Evolutionary conservation across 2,797 vertebrate genomes (phyloP).

Genomic region (Manis pentadactyla): DNA sequence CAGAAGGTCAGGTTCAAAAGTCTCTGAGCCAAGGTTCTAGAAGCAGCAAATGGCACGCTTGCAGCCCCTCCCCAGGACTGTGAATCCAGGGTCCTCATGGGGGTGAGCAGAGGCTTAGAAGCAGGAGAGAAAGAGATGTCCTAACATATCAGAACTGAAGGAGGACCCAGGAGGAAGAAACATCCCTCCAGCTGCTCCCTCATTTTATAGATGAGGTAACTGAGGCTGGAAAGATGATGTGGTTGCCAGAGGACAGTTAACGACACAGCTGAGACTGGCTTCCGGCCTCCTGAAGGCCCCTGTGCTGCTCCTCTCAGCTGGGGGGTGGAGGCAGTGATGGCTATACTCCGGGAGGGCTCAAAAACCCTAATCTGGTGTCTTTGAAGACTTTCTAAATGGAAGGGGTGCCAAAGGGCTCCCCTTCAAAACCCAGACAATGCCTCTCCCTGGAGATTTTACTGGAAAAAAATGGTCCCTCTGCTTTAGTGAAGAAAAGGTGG

Average conservation of each 20-base stretch:
- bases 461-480: background rate
- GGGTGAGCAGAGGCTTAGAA: too few species aligned
- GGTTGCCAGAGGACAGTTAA: background rate
- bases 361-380: background rate
- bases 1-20: background rate
- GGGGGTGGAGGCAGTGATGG: background rate
- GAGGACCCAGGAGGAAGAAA: background rate
- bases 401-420: background rate
- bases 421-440: background rate
- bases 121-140: background rate
- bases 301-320: background rate
- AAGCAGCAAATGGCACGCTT: rapidly evolving
- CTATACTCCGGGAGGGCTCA: background rate
- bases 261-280: background rate
- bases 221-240: background rate
- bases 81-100: background rate
- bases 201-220: background rate
- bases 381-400: background rate
- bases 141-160: background rate
- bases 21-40: background rate
- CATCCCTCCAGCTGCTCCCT: background rate
- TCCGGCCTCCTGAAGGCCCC: background rate
- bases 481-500: background rate
- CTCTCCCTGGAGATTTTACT: background rate
- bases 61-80: background rate